Percentiles rank a stretch among this genome's conserved stretches.
Evolutionary conservation across 2,888 invertebrate species (phyloP).

Genomic region (Hirtodrosophila histrioides): DNA sequence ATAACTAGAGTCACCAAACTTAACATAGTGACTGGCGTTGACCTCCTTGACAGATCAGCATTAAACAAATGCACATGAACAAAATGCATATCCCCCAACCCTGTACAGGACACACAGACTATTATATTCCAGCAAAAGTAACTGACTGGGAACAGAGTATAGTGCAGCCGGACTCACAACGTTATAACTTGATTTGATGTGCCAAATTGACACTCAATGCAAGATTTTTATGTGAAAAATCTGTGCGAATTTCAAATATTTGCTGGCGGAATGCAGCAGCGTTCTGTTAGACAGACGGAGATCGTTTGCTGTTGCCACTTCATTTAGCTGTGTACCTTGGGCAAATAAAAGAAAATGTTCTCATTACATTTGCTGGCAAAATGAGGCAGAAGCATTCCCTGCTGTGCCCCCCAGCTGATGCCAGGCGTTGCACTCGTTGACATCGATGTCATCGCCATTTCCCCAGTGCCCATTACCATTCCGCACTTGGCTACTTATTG

Average conservation of each 20-base stretch:
- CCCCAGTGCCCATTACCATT: conserved; percentile 48
- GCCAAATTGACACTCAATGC: conserved; percentile 32
- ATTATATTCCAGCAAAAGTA: no score
- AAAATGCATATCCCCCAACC: no score
- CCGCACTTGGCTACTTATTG: conserved; percentile 58
- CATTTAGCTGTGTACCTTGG: conserved; percentile 31
- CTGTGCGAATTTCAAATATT: conserved; percentile 7
- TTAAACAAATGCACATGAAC: no score
- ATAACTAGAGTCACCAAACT: no score
- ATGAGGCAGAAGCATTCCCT: conserved; percentile 34
- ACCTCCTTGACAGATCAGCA: no score
- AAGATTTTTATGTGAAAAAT: conserved; percentile 19
- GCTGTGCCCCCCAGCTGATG: conserved; percentile 18
- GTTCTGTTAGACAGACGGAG: conserved; percentile 24
- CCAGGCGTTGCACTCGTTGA: conserved; percentile 40
- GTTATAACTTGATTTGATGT: conserved; percentile 15
- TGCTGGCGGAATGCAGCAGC: conserved; percentile 2
- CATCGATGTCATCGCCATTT: conserved; percentile 51
- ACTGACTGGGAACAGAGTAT: neutral
- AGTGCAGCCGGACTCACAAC: neutral
- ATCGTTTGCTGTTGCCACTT: conserved; percentile 42
- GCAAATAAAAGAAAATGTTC: conserved; percentile 48
- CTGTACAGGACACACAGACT: no score
- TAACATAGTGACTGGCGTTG: no score
- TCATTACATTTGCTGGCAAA: conserved; percentile 31